phyloP scores from a whole-genome alignment of 2,888 invertebrate genomes.

The Notodonta dromedarius region DNA sequence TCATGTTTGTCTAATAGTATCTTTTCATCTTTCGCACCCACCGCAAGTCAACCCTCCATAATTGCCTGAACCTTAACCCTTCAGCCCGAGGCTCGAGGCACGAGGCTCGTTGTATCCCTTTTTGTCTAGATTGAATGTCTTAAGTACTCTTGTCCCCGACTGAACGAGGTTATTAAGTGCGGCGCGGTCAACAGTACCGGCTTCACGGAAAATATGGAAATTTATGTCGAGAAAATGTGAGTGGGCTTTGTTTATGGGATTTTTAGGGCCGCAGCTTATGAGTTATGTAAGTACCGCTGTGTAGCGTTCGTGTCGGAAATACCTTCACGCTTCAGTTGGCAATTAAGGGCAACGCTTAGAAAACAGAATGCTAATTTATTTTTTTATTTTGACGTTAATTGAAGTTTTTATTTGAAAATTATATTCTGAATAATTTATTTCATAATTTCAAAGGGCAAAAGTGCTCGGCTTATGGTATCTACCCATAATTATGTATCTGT shows the following conservation, averaged over 20 bases:
- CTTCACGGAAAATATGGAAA: constrained; percentile 18
- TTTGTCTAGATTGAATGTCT: constrained; percentile 33
- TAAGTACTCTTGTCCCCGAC: constrained; percentile 20
- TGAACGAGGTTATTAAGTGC: constrained; percentile 20
- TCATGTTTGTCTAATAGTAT: constrained; percentile 10
- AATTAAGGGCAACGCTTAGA: too few relatives aligned
- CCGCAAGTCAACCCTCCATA: constrained; percentile 25
- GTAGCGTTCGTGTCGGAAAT: constrained; percentile 13
- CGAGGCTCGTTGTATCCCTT: constrained; percentile 19
- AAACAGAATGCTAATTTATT: too few relatives aligned
- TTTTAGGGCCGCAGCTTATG: constrained; percentile 21
- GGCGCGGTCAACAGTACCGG: constrained; percentile 15
- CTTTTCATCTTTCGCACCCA: constrained; percentile 11
- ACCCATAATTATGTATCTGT: too few relatives aligned
- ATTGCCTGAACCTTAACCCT: constrained; percentile 26
- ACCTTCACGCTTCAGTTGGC: too few relatives aligned
- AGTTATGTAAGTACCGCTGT: constrained; percentile 19
- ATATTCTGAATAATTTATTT: too few relatives aligned
- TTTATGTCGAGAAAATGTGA: constrained; percentile 11
- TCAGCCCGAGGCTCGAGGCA: constrained; percentile 9
- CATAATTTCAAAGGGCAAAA: too few relatives aligned
- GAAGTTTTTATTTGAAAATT: too few relatives aligned
- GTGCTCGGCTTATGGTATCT: too few relatives aligned
- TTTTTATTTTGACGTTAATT: too few relatives aligned
- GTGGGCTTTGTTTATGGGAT: constrained; percentile 19